Percentiles rank a stretch among this genome's conserved stretches.
Evolutionary conservation across 2,888 invertebrate species (phyloP).

Genomic region (Hofmannophila pseudospretella): DNA sequence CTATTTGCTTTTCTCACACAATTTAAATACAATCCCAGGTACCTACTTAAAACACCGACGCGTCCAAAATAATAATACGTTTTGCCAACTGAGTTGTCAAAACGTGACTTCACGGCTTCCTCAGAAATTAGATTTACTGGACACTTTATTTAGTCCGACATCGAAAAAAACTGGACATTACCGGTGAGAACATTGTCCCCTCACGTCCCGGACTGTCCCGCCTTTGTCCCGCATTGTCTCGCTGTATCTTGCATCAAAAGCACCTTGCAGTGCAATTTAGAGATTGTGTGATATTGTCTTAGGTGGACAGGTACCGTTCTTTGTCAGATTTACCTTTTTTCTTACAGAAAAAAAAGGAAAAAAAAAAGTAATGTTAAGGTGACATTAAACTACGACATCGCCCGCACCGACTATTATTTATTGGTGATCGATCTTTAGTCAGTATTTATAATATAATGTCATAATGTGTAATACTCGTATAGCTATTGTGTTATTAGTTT

Average conservation of each 20-base stretch:
- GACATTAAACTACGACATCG: background rate
- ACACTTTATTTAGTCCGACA: constrained; percentile 27
- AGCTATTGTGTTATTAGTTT: too few species aligned
- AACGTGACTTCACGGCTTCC: constrained; percentile 60
- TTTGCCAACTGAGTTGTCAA: constrained; percentile 30
- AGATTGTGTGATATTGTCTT: constrained; percentile 56
- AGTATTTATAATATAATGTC: too few species aligned
- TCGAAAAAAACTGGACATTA: constrained; percentile 2
- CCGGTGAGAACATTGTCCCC: constrained; percentile 39
- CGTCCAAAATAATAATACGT: constrained; percentile 8
- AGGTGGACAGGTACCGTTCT: constrained; percentile 56
- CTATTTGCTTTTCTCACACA: constrained; percentile 8
- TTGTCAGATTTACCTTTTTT: constrained; percentile 36
- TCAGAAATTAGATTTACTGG: constrained; percentile 50
- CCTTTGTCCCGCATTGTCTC: constrained; percentile 16
- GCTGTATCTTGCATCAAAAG: constrained; percentile 43
- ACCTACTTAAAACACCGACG: constrained; percentile 8
- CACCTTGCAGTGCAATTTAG: constrained; percentile 59
- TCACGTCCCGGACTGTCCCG: constrained; percentile 49
- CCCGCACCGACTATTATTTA: too few species aligned
- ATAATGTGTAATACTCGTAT: too few species aligned
- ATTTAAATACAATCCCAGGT: background rate
- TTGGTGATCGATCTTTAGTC: too few species aligned
- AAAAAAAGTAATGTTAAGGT: constrained; percentile 13
- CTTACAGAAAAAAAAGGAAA: constrained; percentile 29